A percentile compares a stretch with the other conserved stretches of the same genome.
Conservation (phyloP, 2,113 vertebrate species). For the Egretta garzetta region DNA sequence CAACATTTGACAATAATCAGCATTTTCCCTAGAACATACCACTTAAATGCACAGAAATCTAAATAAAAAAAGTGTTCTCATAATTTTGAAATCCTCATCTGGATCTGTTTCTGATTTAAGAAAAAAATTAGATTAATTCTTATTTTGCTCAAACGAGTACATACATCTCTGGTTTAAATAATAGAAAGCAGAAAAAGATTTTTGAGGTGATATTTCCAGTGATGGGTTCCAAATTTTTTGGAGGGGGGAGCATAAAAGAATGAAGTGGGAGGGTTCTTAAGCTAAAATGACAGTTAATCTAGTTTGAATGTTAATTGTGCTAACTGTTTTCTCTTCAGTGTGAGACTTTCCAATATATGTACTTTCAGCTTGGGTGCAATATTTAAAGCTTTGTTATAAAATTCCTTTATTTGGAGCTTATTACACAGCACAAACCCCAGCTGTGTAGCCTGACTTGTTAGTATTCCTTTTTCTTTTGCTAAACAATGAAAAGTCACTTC, state of each 20-base stretch:
- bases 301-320: neutral
- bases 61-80: neutral
- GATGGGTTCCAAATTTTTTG: slow-evolving; percentile 31
- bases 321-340: neutral
- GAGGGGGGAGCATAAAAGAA: neutral
- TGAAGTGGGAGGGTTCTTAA: neutral
- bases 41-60: slow-evolving; percentile 23
- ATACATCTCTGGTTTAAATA: slow-evolving; percentile 45
- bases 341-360: neutral
- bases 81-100: slow-evolving; percentile 44
- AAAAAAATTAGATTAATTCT: slow-evolving; percentile 18
- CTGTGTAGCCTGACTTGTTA: neutral
- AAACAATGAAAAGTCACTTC: slow-evolving; percentile 45
- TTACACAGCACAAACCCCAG: neutral
- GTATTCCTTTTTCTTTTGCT: neutral
- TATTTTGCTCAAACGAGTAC: slow-evolving; percentile 6
- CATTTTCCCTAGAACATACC: slow-evolving; percentile 21
- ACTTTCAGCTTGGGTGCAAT: neutral
- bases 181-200: slow-evolving; percentile 25
- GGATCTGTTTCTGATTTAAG: slow-evolving; percentile 44
- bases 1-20: slow-evolving; percentile 55
- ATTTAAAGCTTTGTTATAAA: slow-evolving; percentile 13
- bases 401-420: neutral
- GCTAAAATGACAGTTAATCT: slow-evolving; percentile 7
- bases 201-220: slow-evolving; percentile 44